Conservation (phyloP, 2,797 vertebrate genomes). For the Menidia menidia region DNA sequence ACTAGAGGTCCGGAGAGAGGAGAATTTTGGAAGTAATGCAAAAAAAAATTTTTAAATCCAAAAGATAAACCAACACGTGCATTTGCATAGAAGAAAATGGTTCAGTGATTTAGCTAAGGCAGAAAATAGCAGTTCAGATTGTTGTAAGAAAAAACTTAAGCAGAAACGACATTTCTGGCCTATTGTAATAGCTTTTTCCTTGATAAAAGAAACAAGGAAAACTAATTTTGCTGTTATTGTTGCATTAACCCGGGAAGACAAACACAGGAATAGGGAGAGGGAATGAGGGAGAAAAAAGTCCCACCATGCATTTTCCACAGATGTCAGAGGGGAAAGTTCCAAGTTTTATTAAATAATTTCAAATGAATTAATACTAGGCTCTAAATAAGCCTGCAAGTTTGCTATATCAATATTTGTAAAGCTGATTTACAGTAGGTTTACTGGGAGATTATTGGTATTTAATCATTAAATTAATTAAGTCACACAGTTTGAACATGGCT, state of each 20-base stretch:
- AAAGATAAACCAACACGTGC: constrained; percentile 50
- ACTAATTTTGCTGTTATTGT: constrained; percentile 12
- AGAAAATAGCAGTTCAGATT: constrained; percentile 17
- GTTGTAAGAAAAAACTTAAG: constrained; percentile 24
- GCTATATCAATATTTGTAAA: background rate
- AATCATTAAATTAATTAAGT: background rate
- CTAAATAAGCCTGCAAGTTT: background rate
- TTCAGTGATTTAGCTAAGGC: constrained; percentile 30
- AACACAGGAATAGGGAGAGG: no score
- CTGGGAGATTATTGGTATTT: background rate
- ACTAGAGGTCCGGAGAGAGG: constrained; percentile 8
- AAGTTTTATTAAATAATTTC: background rate
- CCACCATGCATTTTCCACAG: background rate
- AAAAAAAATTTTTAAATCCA: background rate
- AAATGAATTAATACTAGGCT: background rate
- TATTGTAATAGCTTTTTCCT: constrained; percentile 23
- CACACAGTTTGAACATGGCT: no score
- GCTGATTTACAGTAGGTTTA: background rate
- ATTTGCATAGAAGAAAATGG: constrained; percentile 46
- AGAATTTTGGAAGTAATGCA: constrained; percentile 32
- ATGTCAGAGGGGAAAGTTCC: background rate
- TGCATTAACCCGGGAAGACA: background rate
- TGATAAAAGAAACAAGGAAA: constrained; percentile 38
- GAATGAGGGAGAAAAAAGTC: background rate
- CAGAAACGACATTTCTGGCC: constrained; percentile 17